Base-by-base conservation (phyloP, 2,888 invertebrate genomes). In the Amorpha juglandis region DNA sequence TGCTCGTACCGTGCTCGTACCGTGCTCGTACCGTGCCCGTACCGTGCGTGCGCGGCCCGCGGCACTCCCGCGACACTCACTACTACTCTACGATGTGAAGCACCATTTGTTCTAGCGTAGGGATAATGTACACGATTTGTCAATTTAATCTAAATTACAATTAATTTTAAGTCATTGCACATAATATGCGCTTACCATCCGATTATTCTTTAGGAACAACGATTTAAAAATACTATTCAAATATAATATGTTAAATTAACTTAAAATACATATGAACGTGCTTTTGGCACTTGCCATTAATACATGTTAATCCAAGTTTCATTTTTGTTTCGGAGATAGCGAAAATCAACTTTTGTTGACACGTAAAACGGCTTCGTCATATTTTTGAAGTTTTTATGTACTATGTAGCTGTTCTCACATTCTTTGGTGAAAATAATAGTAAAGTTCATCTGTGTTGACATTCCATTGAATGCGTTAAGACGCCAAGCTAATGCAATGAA, bases 61-160 rank as follows among this genome's bases (percentile, higher is more conserved):
- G 67, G 68, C 70, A 63, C 68, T 71, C 72, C 70, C 75, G 70
- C 69, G 70, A 76, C 76, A 77, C 76, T 74, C 76, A 72, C 74
- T 79, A 81, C 88, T 84, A 83, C 83, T 87, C 93, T 92, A 93
- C 90, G 81, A 87, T 83, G 89, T 90, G 91, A 92, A 92, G 93
- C 93, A 93, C 93, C 93, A 93, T 92, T 91, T 91, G 92, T 91
- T 93, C 92, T 92, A 92, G 93, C 92, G 90, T 92, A 92, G 89
- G 93, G 92, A 88, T 84, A 92, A 93, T 93, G 92, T 93, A 93
- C 93, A 93, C 86, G 82, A 85, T 90, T 90, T 88, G 81, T 84
- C 87, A 82, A 86, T 85, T 89, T 90, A 91, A 77, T 90, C 90
- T 90, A 89, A 87, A 78, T 84, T 84, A 85, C 82, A 69, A 88